Evolutionary conservation across 1,140 invertebrate species (phyloP).

Genomic region (Stenopsyche tienmushanensis): DNA sequence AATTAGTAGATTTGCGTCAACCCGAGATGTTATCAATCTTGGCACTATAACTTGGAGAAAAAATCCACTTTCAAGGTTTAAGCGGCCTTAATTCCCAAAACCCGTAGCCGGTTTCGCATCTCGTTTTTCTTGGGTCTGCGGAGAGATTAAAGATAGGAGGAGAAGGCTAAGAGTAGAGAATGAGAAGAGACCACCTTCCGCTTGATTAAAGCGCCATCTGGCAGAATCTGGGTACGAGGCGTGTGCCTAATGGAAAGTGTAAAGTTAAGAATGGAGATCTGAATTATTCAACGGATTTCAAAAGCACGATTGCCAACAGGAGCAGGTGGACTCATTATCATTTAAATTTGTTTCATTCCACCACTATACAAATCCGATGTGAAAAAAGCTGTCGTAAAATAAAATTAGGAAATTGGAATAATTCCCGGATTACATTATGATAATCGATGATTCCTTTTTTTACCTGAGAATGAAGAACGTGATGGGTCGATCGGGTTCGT

Average conservation of each 20-base stretch:
- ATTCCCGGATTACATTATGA: neutral
- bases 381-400: neutral
- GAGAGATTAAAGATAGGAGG: too few species aligned
- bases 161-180: too few species aligned
- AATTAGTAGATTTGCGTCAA: too few species aligned
- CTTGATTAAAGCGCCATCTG: slow-evolving; percentile 19
- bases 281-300: slow-evolving; percentile 17
- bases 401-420: neutral
- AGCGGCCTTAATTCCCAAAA: too few species aligned
- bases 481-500: slow-evolving; percentile 62
- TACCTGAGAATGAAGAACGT: slow-evolving; percentile 82
- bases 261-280: slow-evolving; percentile 17
- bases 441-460: slow-evolving; percentile 40
- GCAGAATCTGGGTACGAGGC: neutral
- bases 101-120: too few species aligned
- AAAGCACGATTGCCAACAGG: neutral
- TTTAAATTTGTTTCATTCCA: slow-evolving; percentile 4
- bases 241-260: slow-evolving; percentile 17
- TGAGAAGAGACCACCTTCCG: neutral
- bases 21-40: too few species aligned
- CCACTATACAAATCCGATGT: neutral
- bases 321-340: slow-evolving; percentile 11
- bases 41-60: too few species aligned
- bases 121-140: too few species aligned
- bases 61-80: too few species aligned